Conservation (phyloP, 2,113 vertebrate genomes). For the Bagarius yarrelli region DNA sequence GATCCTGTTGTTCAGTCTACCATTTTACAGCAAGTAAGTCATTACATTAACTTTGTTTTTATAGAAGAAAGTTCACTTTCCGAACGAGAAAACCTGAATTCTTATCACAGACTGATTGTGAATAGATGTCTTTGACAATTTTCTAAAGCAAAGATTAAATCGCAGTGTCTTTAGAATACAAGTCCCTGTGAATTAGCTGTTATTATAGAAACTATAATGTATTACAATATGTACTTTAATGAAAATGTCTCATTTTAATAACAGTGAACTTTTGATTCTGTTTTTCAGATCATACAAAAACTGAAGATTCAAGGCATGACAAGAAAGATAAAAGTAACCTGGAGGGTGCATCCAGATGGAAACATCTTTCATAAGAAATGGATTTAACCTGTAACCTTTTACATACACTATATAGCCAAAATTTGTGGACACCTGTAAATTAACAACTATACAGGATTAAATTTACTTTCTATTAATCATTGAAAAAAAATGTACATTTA, state of each 20-base stretch:
- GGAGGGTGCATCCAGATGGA: not conserved
- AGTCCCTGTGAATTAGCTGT: not conserved
- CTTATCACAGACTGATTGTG: not conserved
- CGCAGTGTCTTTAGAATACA: not conserved
- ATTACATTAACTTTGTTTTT: not conserved
- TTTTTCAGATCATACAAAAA: not conserved
- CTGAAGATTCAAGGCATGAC: not conserved
- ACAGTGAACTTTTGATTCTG: not conserved
- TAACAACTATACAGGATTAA: too few species aligned
- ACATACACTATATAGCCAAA: not conserved
- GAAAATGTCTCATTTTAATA: too few species aligned
- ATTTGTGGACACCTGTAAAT: too few species aligned
- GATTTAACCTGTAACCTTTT: not conserved
- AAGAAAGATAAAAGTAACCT: not conserved
- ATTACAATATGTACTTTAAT: not conserved
- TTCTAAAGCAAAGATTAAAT: not conserved
- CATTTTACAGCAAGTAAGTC: not conserved
- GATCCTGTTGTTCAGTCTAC: not conserved
- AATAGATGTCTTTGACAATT: not conserved
- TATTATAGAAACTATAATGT: not conserved
- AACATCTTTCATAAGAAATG: not conserved
- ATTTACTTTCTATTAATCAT: too few species aligned
- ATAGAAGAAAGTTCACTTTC: not conserved
- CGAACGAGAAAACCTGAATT: not conserved
- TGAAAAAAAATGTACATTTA: too few species aligned